Conservation (phyloP, 2,888 invertebrate species). For the Caenorhabditis sp. region DNA sequence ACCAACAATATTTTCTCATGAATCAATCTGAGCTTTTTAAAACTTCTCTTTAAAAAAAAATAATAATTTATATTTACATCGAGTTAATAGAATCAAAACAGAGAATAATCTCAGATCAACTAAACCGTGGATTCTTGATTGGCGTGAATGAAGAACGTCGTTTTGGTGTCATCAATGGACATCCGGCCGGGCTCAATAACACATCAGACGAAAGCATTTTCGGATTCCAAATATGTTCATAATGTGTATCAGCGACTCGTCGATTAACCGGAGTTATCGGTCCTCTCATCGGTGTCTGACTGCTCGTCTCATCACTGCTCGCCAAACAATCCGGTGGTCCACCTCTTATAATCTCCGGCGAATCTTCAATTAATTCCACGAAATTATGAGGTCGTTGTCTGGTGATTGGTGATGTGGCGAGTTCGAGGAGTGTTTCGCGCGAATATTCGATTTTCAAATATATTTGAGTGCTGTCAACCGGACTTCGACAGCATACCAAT, state of each 20-base stretch:
- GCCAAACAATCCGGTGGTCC: no score
- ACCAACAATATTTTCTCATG: no score
- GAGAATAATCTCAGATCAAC: background rate
- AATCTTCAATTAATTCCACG: background rate
- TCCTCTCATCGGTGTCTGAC: background rate
- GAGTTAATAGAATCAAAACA: background rate
- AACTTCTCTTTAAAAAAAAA: no score
- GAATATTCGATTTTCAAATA: constrained; percentile 29
- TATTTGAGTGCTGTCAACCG: constrained; percentile 6
- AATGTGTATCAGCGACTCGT: background rate
- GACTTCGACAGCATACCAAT: constrained; percentile 22
- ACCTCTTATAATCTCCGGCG: background rate
- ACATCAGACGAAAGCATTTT: background rate
- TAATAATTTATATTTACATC: no score
- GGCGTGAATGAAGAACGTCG: no score
- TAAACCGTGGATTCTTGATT: no score
- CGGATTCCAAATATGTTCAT: background rate
- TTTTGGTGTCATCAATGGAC: background rate
- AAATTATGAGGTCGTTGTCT: background rate
- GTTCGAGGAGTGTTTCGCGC: constrained; percentile 9
- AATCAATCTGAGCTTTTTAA: no score
- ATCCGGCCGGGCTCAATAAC: background rate
- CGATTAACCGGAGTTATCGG: background rate
- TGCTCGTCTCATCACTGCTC: no score
- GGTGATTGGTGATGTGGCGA: background rate